Base-by-base conservation (phyloP, 2,888 invertebrate species). In the Eristalinus aeneus region DNA sequence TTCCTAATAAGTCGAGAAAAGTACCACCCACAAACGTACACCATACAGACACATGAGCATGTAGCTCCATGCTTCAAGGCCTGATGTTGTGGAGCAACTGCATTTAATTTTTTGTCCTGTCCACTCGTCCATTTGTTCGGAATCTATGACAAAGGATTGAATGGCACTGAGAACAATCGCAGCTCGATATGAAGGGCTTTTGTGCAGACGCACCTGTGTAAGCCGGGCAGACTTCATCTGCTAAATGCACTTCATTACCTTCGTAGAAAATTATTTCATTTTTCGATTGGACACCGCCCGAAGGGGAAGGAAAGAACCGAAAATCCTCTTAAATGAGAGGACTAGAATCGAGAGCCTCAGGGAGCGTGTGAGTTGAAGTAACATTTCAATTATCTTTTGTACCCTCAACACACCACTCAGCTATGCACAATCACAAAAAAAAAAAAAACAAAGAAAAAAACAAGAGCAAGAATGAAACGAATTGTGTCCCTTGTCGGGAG, bases 361-460 rank as follows among this genome's bases (percentile, higher is more conserved):
- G 60, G 68, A 64, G 56, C 54, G 65, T 58, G 65, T 76, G 36
- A 31, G 63, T 60, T n/a, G 34, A 53, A 71, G 86, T 39, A 46
- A 86, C 74, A 71, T 86, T 86, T 82, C 86, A 86, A 86, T 86
- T 86, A 82, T 86, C 82, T 77, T 82, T 86, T 86, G 86, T 86
- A 77, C 77, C 72, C 68, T 71, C 65, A 69, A 74, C 81, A 81
- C 77, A 74, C 72, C 73, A 85, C 81, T 69, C 72, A 81, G 71
- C 39, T 64, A 76, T 76, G 68, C 69, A 81, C 56, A 23, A 77
- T 56, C 63, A 68, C 63, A 31, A 12, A 58, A 46, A 16, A 63
- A 16, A 27, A 39, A n/a, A 12, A 71, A 64, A 53, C 36, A 54
- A 60, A 32, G 46, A 64, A 76, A 72, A n/a, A n/a, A 46, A 16